A percentile compares a stretch with the other conserved stretches of the same genome.
These are phyloP conservation scores for Aleiodes alternator DNA, from an alignment of 2,888 invertebrate genomes.

Conservation along the genomic window DNA sequence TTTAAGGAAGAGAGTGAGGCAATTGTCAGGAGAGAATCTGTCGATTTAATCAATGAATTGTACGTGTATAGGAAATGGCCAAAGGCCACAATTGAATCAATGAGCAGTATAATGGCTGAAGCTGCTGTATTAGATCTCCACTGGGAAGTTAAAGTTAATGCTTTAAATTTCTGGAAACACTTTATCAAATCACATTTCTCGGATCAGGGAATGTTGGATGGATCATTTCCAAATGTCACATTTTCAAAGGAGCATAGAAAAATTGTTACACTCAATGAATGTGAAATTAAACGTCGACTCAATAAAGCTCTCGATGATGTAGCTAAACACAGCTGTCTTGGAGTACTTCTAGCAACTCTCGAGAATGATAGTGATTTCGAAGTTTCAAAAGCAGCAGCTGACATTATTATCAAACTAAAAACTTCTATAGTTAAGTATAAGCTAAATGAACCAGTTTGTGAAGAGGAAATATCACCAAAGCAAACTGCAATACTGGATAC, in stretches of 20 bases:
- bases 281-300: constrained; percentile 81
- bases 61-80: constrained; percentile 82
- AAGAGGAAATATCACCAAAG: constrained; percentile 57
- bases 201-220: constrained; percentile 91
- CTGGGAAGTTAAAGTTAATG: constrained; percentile 88
- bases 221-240: constrained; percentile 85
- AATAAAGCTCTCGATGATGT: constrained; percentile 82
- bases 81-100: constrained; percentile 75
- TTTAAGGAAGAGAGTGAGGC: constrained; percentile 85
- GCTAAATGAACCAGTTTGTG: constrained; percentile 63
- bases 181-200: constrained; percentile 81
- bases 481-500: constrained; percentile 66
- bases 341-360: constrained; percentile 81
- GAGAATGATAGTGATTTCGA: constrained; percentile 84
- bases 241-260: constrained; percentile 87
- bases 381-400: constrained; percentile 81
- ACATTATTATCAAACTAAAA: constrained; percentile 77
- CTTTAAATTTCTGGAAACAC: constrained; percentile 84
- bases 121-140: constrained; percentile 85
- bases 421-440: constrained; percentile 76
- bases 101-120: constrained; percentile 82
- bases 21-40: constrained; percentile 85
- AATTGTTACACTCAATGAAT: constrained; percentile 84
- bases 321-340: constrained; percentile 83
- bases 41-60: constrained; percentile 81